Percentiles rank a stretch among this genome's conserved stretches.
These are phyloP conservation scores for Daubentonia madagascariensis DNA, from an alignment of 2,113 vertebrate genomes.

Conservation along the genomic window DNA sequence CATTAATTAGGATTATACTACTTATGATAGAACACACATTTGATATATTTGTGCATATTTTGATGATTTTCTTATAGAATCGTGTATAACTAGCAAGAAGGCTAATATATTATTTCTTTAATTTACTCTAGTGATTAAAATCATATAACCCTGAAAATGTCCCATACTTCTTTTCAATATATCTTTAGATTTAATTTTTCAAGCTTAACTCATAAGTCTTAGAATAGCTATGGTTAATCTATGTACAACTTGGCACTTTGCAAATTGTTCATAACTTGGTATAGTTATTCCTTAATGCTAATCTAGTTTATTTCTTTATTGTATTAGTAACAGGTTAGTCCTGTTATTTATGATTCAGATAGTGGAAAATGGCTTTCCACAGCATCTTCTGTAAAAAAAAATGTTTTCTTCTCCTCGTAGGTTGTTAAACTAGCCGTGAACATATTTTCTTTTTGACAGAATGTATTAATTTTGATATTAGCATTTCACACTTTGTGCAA, in stretches of 20 bases:
- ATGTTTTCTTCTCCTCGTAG: not conserved
- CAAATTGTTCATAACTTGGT: not conserved
- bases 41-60: not conserved
- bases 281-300: conserved; percentile 12
- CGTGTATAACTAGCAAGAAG: not conserved
- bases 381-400: not conserved
- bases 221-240: not conserved
- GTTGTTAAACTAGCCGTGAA: not conserved
- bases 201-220: conserved; percentile 1
- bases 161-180: not conserved
- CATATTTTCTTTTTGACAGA: not conserved
- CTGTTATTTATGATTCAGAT: not conserved
- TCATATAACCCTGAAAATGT: not conserved
- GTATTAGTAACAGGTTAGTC: not conserved
- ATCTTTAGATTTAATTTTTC: conserved; percentile 40
- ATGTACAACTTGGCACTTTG: not conserved
- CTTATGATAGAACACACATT: not conserved
- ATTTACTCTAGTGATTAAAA: not conserved
- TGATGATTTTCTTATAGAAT: not conserved
- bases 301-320: not conserved
- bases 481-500: not conserved
- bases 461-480: not conserved
- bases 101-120: not conserved
- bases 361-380: not conserved
- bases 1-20: not conserved